Evolutionary conservation across 2,113 vertebrate genomes (phyloP).

Genomic region (Phalacrocorax carbo): DNA sequence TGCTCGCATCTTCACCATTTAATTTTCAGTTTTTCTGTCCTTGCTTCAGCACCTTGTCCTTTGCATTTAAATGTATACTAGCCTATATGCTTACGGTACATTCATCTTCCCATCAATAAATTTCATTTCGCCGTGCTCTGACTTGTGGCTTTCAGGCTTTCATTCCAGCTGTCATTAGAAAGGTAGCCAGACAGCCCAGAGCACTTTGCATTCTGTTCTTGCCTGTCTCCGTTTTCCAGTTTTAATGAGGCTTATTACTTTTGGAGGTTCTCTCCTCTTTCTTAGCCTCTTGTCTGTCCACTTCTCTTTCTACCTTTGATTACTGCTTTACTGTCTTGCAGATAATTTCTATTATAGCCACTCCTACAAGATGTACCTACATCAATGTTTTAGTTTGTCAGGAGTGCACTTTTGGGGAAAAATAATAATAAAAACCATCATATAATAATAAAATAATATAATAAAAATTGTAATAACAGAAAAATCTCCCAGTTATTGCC

Average conservation of each 20-base stretch:
- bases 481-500: neutral
- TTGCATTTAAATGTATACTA: neutral
- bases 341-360: neutral
- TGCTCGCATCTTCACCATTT: neutral
- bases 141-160: neutral
- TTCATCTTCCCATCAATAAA: neutral
- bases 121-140: neutral
- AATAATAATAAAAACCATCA: neutral
- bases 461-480: neutral
- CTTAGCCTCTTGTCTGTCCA: neutral
- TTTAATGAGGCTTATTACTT: constrained; percentile 5
- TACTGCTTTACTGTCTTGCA: neutral
- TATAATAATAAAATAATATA: too few relatives aligned
- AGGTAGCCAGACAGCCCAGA: neutral
- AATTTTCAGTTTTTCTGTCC: neutral
- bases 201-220: neutral
- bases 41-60: neutral
- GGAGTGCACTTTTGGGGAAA: neutral
- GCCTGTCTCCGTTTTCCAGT: neutral
- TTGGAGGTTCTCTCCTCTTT: neutral
- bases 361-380: neutral
- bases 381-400: neutral
- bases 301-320: neutral
- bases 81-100: neutral
- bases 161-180: neutral